Base-by-base conservation (phyloP, 1,140 invertebrate species). In the Drosophila takahashii region DNA sequence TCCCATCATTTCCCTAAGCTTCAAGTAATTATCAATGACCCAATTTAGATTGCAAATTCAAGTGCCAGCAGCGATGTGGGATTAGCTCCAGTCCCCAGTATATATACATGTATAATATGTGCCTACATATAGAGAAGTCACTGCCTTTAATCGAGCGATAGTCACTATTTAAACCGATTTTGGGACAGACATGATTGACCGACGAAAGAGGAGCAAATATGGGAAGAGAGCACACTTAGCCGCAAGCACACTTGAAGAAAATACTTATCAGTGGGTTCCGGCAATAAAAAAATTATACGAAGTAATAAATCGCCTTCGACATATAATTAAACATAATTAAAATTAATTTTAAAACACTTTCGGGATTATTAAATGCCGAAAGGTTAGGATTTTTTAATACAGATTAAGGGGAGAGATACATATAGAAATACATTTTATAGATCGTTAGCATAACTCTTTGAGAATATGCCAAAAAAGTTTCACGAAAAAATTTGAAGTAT, bases 111-210 rank as follows among this genome's bases (percentile, higher is more conserved):
- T 11, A 6, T 15, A 1, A 9, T 9, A 13, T 8, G 45, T 29
- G 3, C 1, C 27, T 7, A 1, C n/a, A 11, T n/a, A 7, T 26
- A 10, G 1, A 22, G 41, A 32, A 58, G 27, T 29, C 29, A 36
- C 22, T 16, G n/a, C n/a, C 5, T 18, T 57, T 29, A 36, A 52
- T 50, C n/a, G 22, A 29, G 8, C 45, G 8, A 3, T 26, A n/a
- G 22, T 27, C 18, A 4, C n/a, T 16, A 6, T 9, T 15, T 10
- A n/a, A 29, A 10, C 22, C 45, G 13, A 39, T 42, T 42, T 26
- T 10, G 16, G 16, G 34, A 10, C 62, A 64, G 58, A 64, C 57
- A 50, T 65, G 44, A 41, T 66, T 48, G 60, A 18, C 41, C 22
- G 22, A 22, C 22, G 22, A 22, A 22, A 22, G 22, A 22, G 22